These are phyloP conservation scores for Conchocele bisecta DNA, from an alignment of 2,888 invertebrate species.

Conservation along the genomic window DNA sequence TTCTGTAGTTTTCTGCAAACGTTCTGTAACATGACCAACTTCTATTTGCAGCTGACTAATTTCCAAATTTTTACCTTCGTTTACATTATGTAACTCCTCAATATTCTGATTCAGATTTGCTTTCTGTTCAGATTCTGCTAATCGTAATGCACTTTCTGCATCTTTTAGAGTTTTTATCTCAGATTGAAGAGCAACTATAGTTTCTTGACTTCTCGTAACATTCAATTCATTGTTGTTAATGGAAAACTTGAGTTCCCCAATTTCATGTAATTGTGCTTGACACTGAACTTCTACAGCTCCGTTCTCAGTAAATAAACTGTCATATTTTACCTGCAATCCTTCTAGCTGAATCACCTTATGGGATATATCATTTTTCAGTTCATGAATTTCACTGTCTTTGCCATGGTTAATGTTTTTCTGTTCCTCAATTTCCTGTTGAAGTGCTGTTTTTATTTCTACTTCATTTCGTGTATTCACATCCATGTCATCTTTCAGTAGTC, in stretches of 20 bases:
- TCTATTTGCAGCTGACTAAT: too few relatives aligned
- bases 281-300: not conserved
- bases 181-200: too few relatives aligned
- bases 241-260: too few relatives aligned
- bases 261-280: too few relatives aligned
- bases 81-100: too few relatives aligned
- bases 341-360: slow-evolving; percentile 3
- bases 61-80: too few relatives aligned
- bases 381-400: slow-evolving; percentile 9
- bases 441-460: not conserved
- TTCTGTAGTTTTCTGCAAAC: too few relatives aligned
- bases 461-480: slow-evolving; percentile 9
- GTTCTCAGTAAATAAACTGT: slow-evolving; percentile 13
- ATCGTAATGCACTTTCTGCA: too few relatives aligned
- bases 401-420: not conserved
- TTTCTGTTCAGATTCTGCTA: slow-evolving; percentile 17
- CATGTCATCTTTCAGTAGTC: slow-evolving; percentile 8
- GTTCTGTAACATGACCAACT: too few relatives aligned
- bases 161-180: too few relatives aligned
- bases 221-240: too few relatives aligned
- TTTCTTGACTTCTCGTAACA: too few relatives aligned
- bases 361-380: slow-evolving; percentile 10
- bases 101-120: not conserved
- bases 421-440: not conserved
- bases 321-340: not conserved